phyloP scores from a whole-genome alignment of 2,888 invertebrate species.

The Drosophila nr. perissopoda region DNA sequence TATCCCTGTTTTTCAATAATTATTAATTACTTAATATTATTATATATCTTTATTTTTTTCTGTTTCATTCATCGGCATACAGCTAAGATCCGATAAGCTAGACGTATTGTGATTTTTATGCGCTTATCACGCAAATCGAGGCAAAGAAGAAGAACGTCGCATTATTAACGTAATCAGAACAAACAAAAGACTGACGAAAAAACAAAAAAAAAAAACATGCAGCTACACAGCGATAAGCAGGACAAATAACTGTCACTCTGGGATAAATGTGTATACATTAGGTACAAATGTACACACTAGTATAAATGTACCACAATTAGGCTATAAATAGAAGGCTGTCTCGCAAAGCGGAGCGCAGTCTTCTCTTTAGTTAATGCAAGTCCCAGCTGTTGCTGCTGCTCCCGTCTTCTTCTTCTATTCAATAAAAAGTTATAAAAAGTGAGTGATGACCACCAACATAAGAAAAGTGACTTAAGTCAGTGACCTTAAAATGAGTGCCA shows the following conservation, averaged over 20 bases:
- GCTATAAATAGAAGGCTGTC: slow-evolving; percentile 36
- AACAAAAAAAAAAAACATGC: not conserved
- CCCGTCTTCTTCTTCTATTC: not conserved
- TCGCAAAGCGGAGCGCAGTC: slow-evolving; percentile 27
- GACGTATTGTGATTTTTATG: slow-evolving; percentile 19
- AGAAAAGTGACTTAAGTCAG: not conserved
- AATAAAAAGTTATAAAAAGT: not conserved
- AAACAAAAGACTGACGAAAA: slow-evolving; percentile 58
- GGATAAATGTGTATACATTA: slow-evolving; percentile 10
- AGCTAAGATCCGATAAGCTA: not conserved
- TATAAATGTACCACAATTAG: not conserved
- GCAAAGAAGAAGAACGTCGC: slow-evolving; percentile 47
- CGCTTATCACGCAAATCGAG: slow-evolving; percentile 52
- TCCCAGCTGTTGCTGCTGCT: not conserved
- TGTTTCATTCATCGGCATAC: not conserved
- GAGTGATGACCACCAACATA: not conserved
- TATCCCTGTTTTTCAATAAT: not conserved
- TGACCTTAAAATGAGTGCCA: not conserved
- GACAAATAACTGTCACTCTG: slow-evolving; percentile 44
- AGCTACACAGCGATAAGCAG: slow-evolving; percentile 49
- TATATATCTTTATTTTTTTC: not conserved
- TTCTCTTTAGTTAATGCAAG: slow-evolving; percentile 9
- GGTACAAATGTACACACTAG: not conserved
- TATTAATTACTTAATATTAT: not conserved
- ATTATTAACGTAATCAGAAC: slow-evolving; percentile 67